Evolutionary conservation across 1,140 invertebrate species (phyloP).

Genomic region (Mya arenaria): DNA sequence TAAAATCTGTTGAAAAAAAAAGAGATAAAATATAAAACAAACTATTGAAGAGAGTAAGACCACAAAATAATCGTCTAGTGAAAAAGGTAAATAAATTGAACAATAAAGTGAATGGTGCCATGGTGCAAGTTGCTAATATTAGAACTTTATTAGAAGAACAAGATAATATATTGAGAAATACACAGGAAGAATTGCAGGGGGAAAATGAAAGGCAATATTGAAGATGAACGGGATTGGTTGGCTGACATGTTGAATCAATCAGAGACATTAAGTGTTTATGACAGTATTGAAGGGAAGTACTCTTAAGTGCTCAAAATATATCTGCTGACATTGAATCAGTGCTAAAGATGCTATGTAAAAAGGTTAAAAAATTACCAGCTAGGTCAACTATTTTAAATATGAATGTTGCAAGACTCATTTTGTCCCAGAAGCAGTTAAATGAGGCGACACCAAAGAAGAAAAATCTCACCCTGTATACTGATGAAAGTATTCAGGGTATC

Average conservation of each 20-base stretch:
- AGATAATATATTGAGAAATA: too few relatives aligned
- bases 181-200: too few relatives aligned
- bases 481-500: constrained; percentile 47
- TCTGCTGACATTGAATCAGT: background rate
- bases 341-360: background rate
- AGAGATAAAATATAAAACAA: background rate
- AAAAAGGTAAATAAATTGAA: background rate
- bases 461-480: constrained; percentile 30
- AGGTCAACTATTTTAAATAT: constrained; percentile 1
- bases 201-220: background rate
- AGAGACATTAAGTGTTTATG: background rate
- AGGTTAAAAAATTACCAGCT: background rate
- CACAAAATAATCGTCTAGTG: background rate
- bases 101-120: background rate
- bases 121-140: background rate
- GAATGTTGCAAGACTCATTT: constrained; percentile 2
- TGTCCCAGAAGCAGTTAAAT: constrained; percentile 2
- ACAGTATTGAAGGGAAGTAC: background rate
- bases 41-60: background rate
- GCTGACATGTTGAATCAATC: background rate
- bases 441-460: constrained; percentile 5
- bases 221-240: background rate
- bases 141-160: background rate
- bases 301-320: constrained; percentile 6
- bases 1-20: background rate